phyloP scores from a whole-genome alignment of 1,140 invertebrate genomes.

The Coenobita brevimanus region DNA sequence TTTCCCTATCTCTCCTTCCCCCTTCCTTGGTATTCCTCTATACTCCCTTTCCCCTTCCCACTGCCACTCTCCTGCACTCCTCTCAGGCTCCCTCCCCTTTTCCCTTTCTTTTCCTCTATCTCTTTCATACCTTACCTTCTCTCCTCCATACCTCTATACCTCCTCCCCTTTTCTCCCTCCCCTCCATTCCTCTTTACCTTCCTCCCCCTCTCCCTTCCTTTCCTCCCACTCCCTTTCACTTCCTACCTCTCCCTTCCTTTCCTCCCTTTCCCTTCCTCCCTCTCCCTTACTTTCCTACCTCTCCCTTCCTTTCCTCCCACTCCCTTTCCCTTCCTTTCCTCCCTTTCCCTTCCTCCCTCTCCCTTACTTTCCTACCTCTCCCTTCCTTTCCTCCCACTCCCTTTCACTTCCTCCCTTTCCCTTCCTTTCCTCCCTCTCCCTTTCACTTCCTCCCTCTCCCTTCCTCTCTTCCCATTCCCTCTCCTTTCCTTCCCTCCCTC shows the following conservation, averaged over 20 bases:
- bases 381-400: too few species aligned
- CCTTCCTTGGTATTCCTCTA: neutral
- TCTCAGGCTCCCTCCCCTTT: too few species aligned
- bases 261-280: neutral
- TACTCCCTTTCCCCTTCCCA: neutral
- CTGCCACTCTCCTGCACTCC: too few species aligned
- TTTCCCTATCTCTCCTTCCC: neutral
- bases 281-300: too few species aligned
- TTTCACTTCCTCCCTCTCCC: neutral
- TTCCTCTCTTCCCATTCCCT: neutral
- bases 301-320: neutral
- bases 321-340: too few species aligned
- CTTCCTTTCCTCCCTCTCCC: neutral
- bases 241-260: neutral
- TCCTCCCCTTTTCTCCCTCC: neutral
- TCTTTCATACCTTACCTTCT: too few species aligned
- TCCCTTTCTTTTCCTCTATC: too few species aligned
- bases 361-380: too few species aligned
- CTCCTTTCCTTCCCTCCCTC: neutral
- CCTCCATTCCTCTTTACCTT: neutral
- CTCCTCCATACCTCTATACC: too few species aligned
- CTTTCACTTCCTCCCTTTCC: neutral
- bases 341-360: too few species aligned
- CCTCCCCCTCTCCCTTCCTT: neutral
- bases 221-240: neutral